Evolutionary conservation across 2,113 vertebrate species (phyloP).

Genomic region (Gasterosteus nipponicus): DNA sequence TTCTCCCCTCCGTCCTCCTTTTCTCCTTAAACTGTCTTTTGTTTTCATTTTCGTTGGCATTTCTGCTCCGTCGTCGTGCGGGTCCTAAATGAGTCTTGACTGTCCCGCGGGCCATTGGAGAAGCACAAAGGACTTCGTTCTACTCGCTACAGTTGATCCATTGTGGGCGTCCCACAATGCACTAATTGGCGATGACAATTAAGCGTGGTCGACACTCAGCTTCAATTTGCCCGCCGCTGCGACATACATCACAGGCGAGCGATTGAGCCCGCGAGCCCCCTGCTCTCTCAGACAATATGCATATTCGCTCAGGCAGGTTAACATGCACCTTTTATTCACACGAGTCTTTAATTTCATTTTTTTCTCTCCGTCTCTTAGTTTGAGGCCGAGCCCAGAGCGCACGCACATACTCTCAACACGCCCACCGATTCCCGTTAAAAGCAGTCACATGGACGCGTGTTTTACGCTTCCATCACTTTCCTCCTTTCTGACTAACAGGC

Average conservation of each 20-base stretch:
- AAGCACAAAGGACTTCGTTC: constrained; percentile 90
- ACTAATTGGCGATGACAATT: constrained; percentile 97
- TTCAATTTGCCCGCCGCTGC: constrained; percentile 84
- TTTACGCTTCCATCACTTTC: constrained; percentile 4
- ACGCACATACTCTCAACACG: not conserved
- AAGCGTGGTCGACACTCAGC: constrained; percentile 84
- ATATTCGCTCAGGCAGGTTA: constrained; percentile 43
- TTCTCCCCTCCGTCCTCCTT: constrained; percentile 52
- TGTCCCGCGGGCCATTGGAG: constrained; percentile 93
- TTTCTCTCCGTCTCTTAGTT: not conserved
- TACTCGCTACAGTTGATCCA: constrained; percentile 90
- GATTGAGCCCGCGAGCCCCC: constrained; percentile 21
- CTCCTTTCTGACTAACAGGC: constrained; percentile 16
- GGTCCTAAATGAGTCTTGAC: constrained; percentile 96
- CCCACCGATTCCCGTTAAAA: constrained; percentile 19
- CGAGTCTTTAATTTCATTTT: not conserved
- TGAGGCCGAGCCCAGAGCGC: constrained; percentile 25
- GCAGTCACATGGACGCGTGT: constrained; percentile 19
- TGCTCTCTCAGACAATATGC: constrained; percentile 24
- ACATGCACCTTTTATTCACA: constrained; percentile 46
- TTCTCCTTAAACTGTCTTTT: constrained; percentile 79
- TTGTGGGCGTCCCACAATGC: constrained; percentile 91
- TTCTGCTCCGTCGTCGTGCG: constrained; percentile 87
- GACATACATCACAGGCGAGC: constrained; percentile 74
- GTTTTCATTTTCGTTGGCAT: constrained; percentile 89